phyloP scores from a whole-genome alignment of 1,140 invertebrate genomes.

The Dinothrombium tinctorium region DNA sequence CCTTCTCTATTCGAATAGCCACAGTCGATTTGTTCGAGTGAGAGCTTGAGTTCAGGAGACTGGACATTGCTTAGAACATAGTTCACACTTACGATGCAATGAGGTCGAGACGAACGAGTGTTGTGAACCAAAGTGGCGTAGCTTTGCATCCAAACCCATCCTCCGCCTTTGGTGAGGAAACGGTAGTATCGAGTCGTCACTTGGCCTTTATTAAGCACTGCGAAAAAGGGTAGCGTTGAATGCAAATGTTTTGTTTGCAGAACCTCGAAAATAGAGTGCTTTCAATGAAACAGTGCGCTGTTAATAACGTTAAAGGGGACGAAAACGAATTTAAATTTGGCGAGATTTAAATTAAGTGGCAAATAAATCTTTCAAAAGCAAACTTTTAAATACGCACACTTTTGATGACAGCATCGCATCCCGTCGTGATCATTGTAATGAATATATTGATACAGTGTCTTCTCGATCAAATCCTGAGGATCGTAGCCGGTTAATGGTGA shows the following conservation, averaged over 20 bases:
- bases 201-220: conserved; percentile 82
- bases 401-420: conserved; percentile 64
- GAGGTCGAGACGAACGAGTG: conserved; percentile 68
- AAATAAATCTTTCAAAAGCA: neutral
- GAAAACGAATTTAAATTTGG: neutral
- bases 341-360: neutral
- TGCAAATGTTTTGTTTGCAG: neutral
- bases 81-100: conserved; percentile 91
- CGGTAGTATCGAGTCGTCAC: conserved; percentile 90
- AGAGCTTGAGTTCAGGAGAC: conserved; percentile 4
- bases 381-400: conserved; percentile 37
- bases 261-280: too few species aligned
- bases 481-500: conserved; percentile 80
- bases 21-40: neutral
- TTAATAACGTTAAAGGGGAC: neutral
- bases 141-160: conserved; percentile 97
- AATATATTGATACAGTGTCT: conserved; percentile 85
- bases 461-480: conserved; percentile 87
- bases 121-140: conserved; percentile 94
- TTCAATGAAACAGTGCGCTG: too few species aligned
- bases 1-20: too few species aligned
- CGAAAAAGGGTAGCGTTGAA: conserved; percentile 18
- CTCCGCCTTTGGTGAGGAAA: conserved; percentile 78
- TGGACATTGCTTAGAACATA: conserved; percentile 58
- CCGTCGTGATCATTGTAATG: conserved; percentile 64